Evolutionary conservation across 2,888 invertebrate species (phyloP).

Genomic region (Julus scandinavius): DNA sequence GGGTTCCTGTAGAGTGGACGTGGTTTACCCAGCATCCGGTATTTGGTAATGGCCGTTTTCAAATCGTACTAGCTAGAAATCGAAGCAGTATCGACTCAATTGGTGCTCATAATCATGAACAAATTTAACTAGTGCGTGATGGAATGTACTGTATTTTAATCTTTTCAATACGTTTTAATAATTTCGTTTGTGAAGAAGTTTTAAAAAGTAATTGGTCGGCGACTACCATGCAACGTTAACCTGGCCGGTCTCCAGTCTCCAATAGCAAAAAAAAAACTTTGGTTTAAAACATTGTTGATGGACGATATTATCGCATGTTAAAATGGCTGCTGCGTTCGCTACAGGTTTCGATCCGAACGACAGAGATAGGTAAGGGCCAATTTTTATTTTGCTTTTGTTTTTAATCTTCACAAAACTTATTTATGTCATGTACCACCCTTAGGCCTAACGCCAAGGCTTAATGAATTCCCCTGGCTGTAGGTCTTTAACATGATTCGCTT

Average conservation of each 20-base stretch:
- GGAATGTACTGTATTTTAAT: not conserved
- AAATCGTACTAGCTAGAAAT: not conserved
- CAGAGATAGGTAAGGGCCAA: conserved; percentile 60
- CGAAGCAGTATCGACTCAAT: not conserved
- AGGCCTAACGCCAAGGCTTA: not conserved
- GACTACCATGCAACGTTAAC: not conserved
- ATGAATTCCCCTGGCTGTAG: too few species aligned
- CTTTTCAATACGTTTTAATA: not conserved
- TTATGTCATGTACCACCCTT: not conserved
- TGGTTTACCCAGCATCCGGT: conserved; percentile 7
- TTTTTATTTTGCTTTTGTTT: not conserved
- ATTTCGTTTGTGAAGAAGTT: not conserved
- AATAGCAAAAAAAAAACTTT: conserved; percentile 2
- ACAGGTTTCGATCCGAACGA: conserved; percentile 72
- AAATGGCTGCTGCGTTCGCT: conserved; percentile 67
- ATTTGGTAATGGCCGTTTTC: not conserved
- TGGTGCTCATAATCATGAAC: not conserved
- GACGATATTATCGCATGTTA: not conserved
- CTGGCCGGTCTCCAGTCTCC: not conserved
- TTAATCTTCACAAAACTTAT: not conserved
- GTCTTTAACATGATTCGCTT: too few species aligned
- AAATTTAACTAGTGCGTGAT: not conserved
- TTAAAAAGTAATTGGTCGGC: not conserved
- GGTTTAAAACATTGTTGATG: conserved; percentile 6
- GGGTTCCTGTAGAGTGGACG: not conserved